Percentiles rank a stretch among this genome's conserved stretches.
Evolutionary conservation across 2,888 invertebrate genomes (phyloP).

Genomic region (Sphaerophoria rueppellii): DNA sequence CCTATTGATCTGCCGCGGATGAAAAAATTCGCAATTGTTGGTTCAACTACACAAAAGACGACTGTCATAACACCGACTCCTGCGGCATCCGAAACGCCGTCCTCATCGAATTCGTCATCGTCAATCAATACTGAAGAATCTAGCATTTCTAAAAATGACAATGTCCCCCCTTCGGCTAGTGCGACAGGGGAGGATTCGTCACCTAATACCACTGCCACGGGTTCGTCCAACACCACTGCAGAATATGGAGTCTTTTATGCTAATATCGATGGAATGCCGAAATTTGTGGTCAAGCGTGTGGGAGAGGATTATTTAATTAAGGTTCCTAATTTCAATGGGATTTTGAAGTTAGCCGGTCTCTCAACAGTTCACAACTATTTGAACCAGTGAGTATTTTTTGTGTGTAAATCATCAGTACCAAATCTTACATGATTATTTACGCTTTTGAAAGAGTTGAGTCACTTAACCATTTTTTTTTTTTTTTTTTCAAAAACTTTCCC

Average conservation of each 20-base stretch:
- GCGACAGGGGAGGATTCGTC: not conserved
- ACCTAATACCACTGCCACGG: not conserved
- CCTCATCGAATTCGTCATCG: no score
- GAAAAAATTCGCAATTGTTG: slow-evolving; percentile 52
- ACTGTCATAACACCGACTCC: slow-evolving; percentile 50
- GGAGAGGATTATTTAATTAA: slow-evolving; percentile 76
- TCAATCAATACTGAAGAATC: no score
- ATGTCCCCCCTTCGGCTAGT: not conserved
- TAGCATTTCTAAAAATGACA: not conserved
- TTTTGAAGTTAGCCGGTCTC: slow-evolving; percentile 74
- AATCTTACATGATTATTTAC: not conserved
- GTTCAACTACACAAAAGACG: slow-evolving; percentile 36
- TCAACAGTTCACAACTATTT: slow-evolving; percentile 76
- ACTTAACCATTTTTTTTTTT: no score
- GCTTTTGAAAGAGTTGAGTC: no score
- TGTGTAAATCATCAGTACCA: no score
- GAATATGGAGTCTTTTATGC: slow-evolving; percentile 77
- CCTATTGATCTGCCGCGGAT: slow-evolving; percentile 56
- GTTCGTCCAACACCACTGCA: not conserved
- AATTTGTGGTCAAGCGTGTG: slow-evolving; percentile 76
- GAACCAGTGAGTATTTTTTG: slow-evolving; percentile 76
- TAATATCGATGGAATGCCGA: slow-evolving; percentile 74
- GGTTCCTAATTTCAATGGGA: slow-evolving; percentile 76
- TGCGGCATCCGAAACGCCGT: not conserved
- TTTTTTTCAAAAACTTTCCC: not conserved